Evolutionary conservation across 1,140 invertebrate genomes (phyloP), one percentile per base, ranked within the genome.

Genomic region (Cydia fagiglandana): DNA sequence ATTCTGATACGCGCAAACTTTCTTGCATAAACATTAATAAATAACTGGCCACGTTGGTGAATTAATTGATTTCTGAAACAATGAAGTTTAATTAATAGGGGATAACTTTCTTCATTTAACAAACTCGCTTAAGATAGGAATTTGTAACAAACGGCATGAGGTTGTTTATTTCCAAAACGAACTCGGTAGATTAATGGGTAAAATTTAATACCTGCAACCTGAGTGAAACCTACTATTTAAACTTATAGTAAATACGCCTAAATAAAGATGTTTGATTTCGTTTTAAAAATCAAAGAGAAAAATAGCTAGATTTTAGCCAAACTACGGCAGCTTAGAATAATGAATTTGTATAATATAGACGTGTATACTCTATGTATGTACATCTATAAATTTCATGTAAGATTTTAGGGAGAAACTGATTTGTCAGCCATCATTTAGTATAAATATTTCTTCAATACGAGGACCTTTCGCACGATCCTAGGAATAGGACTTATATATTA

Each of bases 1-100:
- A 41, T 38, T 70, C 9, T 38, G 56, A 38, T 68, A 34, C 64
- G 64, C 30, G 30, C 34, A 38, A 70, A 45, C 28, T 70, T 70
- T 41, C 28, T 38, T n/a, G 66, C 30, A 17, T 70, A 70, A 70
- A 38, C 66, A 70, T 38, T 70, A 41, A 38, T 70, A 70, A 70
- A n/a, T 68, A 68, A 68, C 64, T 68, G 13, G 38, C 34, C 30
- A 45, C 9, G 34, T 70, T 41, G 66, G n/a, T 10, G 34, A 10
- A 17, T 70, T 70, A 41, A 45, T 70, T 45, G 66, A 70, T 70
- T 41, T 70, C 34, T 38, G 34, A 70, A 70, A 70, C 66, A 70
- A 70, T 70, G 15, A 70, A 70, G 66, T 70, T 70, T 20, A 70
- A 70, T 70, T 70, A 70, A 70, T 20, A 41, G 34, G 20, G 38